phyloP scores from a whole-genome alignment of 1,140 invertebrate species.

The Drosophila rhopaloa region DNA sequence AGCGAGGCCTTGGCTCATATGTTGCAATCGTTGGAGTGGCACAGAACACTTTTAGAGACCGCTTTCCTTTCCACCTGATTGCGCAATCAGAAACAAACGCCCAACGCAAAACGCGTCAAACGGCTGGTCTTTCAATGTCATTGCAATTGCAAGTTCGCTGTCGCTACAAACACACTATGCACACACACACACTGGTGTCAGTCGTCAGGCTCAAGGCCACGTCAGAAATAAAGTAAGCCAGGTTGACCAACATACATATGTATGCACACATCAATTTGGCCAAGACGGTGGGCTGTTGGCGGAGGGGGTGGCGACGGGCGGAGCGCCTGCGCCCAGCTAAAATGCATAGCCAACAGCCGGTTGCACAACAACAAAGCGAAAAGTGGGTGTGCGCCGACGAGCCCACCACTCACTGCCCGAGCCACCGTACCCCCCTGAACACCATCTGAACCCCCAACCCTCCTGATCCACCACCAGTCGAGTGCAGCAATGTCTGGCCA shows the following conservation, averaged over 20 bases:
- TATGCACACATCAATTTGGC: conserved; percentile 17
- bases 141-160: conserved; percentile 61
- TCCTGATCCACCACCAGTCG: conserved; percentile 1
- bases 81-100: conserved; percentile 50
- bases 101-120: conserved; percentile 38
- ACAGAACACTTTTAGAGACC: conserved; percentile 14
- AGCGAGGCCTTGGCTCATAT: conserved; percentile 48
- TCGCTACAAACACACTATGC: not conserved
- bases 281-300: conserved; percentile 9
- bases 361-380: conserved; percentile 62
- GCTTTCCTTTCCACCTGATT: conserved; percentile 47
- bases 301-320: conserved; percentile 1
- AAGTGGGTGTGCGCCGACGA: conserved; percentile 75
- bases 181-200: conserved; percentile 7
- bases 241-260: conserved; percentile 57
- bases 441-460: not conserved
- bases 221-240: conserved; percentile 32
- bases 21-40: conserved; percentile 43
- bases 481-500: conserved; percentile 21
- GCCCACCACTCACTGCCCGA: conserved; percentile 50
- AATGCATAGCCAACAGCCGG: conserved; percentile 42
- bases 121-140: conserved; percentile 74
- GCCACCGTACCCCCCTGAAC: conserved; percentile 6
- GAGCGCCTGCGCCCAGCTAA: conserved; percentile 8
- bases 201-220: conserved; percentile 58